Conservation (phyloP, 2,888 invertebrate genomes). For the Megaustenia siamemsis region DNA sequence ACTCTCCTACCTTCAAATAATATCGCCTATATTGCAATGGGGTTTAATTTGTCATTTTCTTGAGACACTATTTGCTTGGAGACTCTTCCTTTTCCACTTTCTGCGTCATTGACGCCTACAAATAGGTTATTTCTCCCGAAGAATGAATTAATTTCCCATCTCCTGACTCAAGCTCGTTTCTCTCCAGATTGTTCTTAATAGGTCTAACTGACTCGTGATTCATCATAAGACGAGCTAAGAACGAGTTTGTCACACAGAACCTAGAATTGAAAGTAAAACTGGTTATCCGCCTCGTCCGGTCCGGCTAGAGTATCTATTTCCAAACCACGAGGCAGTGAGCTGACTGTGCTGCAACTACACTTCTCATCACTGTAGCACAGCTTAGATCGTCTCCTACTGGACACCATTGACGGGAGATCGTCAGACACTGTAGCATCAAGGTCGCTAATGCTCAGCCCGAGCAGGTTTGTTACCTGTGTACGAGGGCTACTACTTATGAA, state of each 20-base stretch:
- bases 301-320: background rate
- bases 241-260: background rate
- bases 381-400: conserved; percentile 17
- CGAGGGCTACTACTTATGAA: background rate
- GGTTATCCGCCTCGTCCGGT: conserved; percentile 10
- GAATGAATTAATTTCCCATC: too few species aligned
- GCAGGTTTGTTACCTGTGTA: background rate
- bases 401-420: background rate
- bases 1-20: too few species aligned
- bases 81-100: too few species aligned
- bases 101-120: too few species aligned
- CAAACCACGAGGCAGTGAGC: background rate
- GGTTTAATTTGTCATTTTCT: too few species aligned
- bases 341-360: background rate
- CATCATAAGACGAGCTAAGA: too few species aligned
- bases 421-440: background rate
- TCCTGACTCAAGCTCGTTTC: too few species aligned
- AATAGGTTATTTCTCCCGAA: too few species aligned
- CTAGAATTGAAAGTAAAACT: conserved; percentile 41
- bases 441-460: background rate
- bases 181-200: too few species aligned
- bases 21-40: too few species aligned
- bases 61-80: too few species aligned
- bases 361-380: background rate
- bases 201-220: too few species aligned